Evolutionary conservation across 1,140 invertebrate genomes (phyloP), one percentile per base, ranked within the genome.

Genomic region (Luehdorfia chinensis): DNA sequence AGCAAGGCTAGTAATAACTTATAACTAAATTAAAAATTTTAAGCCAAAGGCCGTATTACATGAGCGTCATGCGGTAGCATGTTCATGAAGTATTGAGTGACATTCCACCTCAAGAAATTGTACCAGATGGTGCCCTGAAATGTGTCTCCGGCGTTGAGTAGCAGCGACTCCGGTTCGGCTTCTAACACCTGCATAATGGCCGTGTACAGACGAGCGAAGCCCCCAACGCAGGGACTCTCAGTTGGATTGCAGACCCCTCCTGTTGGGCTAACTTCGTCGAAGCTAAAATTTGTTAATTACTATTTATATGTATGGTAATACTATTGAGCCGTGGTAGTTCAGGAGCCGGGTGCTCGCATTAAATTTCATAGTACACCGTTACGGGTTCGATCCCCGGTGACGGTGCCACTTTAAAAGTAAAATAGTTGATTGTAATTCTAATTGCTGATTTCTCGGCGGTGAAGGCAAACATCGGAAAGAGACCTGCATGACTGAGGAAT

Each of bases 101-200:
- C 92, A 52, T 92, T 92, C 90, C 93, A 95, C 50, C 91, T 89
- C 47, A 92, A 90, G 11, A 94, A 70, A 50, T 93, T 93, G 75
- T 95, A 96, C 93, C 93, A 96, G 0, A 95, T 85, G 0, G 94
- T 96, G 0, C 95, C 95, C 74, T 96, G 94, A 68, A 92, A 96
- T 68, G 93, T 94, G 75, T 96, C 95, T 0, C 95, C 95, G 0
- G 91, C 95, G 74, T 96, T 95, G 2, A 96, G 81, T 21, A 94
- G 89, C 36, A 96, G 77, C 0, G 92, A 89, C 60, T 93, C 90
- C 0, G 69, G 92, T 83, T 55, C 89, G 69, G 50, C 88, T 69
- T 58, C 92, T 76, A 44, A 84, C 55, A 91, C 72, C 21, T 88
- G 66, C 11, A 83, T 84, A 7, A 93, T 86, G 1, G 86, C 88